Evolutionary conservation across 2,888 invertebrate genomes (phyloP), one percentile per base, ranked within the genome.

Genomic region (Standfussiana lucernea): DNA sequence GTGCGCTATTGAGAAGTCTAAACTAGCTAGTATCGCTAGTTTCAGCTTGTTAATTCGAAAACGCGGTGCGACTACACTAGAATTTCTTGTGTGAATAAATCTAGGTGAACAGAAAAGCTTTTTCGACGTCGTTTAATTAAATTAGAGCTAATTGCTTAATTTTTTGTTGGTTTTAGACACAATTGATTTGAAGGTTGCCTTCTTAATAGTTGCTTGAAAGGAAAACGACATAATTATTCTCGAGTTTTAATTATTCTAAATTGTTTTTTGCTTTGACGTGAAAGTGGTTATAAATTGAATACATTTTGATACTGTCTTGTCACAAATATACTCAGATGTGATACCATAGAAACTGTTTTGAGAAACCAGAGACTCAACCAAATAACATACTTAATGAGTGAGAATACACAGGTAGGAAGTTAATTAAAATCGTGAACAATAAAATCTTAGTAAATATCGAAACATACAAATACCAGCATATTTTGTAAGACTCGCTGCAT

Each of bases 1-100:
- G 83, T 85, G 83, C 78, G 72, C 86, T 86, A 89, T 89, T 90
- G 88, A 90, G 88, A 88, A 87, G 79, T 83, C 81, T 85, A 79
- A 80, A 80, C 85, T 79, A 74, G 79, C 68, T 81, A 80, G 70
- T 88, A 83, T 82, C 47, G 79, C 71, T 82, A 82, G 70, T 88
- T 84, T 83, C 53, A 83, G 80, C 80, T 82, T 87, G 86, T 86
- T 86, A 78, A 86, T 86, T 86, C 82, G 75, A 77, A 77, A 84
- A 76, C 74, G 75, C 45, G 72, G 64, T 72, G 65, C 74, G 32
- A 72, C 65, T 56, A 69, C 32, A 68, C 56, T 62, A 45, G 69
- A 75, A 59, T 66, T 56, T 74, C 62, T 72, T 21, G 74, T 80
- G 75, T 75, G 65, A 80, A 85, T 82, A 82, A 82, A 74, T 82